These are phyloP conservation scores for Drosophila villosipedis DNA, from an alignment of 2,888 invertebrate genomes.

Conservation along the genomic window DNA sequence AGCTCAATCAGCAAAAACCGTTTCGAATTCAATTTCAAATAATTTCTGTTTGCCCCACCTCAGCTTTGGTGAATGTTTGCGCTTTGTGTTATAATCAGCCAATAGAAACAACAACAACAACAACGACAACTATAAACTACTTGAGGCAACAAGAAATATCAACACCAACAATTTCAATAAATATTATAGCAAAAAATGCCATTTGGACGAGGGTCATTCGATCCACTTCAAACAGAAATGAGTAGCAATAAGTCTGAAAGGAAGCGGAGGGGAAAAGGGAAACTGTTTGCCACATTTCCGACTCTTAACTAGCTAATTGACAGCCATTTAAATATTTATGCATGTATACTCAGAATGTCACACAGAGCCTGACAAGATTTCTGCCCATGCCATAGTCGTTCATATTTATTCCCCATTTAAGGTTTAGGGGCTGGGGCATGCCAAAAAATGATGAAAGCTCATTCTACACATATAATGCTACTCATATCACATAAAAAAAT, in stretches of 20 bases:
- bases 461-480: slow-evolving; percentile 46
- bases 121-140: background rate
- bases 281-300: slow-evolving; percentile 23
- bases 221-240: slow-evolving; percentile 42
- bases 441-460: slow-evolving; percentile 58
- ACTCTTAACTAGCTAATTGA: slow-evolving; percentile 48
- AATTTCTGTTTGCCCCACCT: slow-evolving; percentile 34
- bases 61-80: slow-evolving; percentile 17
- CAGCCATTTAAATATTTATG: slow-evolving; percentile 35
- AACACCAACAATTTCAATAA: slow-evolving; percentile 23
- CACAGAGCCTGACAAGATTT: slow-evolving; percentile 11
- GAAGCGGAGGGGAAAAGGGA: background rate
- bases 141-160: slow-evolving; percentile 21
- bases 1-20: slow-evolving; percentile 25
- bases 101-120: slow-evolving; percentile 13
- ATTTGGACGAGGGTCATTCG: slow-evolving; percentile 52
- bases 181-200: slow-evolving; percentile 17
- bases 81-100: slow-evolving; percentile 28
- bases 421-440: background rate
- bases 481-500: slow-evolving; percentile 71
- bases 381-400: slow-evolving; percentile 7
- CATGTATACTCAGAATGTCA: slow-evolving; percentile 10
- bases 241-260: slow-evolving; percentile 25
- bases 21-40: slow-evolving; percentile 33
- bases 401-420: slow-evolving; percentile 18